These are phyloP conservation scores for Globodera ellingtonae DNA, from an alignment of 1,140 invertebrate species.

Conservation along the genomic window DNA sequence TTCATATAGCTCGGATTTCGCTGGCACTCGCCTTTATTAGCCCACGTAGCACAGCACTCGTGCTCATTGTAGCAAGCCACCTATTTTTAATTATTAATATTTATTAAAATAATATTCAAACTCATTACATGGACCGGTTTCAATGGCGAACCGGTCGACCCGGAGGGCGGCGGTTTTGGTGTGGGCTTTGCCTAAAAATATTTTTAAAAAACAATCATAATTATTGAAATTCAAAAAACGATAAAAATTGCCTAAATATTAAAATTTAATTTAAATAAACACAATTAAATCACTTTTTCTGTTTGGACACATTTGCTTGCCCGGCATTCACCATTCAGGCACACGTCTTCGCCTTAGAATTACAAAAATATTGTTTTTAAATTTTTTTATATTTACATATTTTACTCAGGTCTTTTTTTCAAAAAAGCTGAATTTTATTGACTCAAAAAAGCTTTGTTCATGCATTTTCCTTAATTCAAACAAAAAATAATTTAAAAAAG, in stretches of 20 bases:
- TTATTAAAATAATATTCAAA: not conserved
- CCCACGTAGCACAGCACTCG: slow-evolving; percentile 44
- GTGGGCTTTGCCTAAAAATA: not conserved
- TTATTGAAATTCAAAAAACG: not conserved
- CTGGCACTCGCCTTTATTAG: slow-evolving; percentile 19
- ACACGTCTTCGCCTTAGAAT: slow-evolving; percentile 34
- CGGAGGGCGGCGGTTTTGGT: not conserved
- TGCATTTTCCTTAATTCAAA: too few relatives aligned
- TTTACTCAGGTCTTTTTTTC: too few relatives aligned
- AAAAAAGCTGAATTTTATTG: too few relatives aligned
- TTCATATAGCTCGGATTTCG: slow-evolving; percentile 46
- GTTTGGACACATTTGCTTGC: slow-evolving; percentile 32
- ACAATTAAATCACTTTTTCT: not conserved
- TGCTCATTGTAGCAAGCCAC: slow-evolving; percentile 51
- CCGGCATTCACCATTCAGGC: slow-evolving; percentile 20
- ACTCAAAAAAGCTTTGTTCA: too few relatives aligned
- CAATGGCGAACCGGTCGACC: not conserved
- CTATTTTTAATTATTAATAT: slow-evolving; percentile 14
- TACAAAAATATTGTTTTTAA: slow-evolving; percentile 2
- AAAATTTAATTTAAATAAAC: not conserved
- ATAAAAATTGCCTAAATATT: too few relatives aligned
- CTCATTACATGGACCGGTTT: not conserved
- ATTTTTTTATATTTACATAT: too few relatives aligned
- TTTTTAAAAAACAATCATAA: too few relatives aligned
- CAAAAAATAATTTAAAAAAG: too few relatives aligned